phyloP scores from a whole-genome alignment of 2,113 vertebrate species.

The Pseudolaguvia tuberculata region DNA sequence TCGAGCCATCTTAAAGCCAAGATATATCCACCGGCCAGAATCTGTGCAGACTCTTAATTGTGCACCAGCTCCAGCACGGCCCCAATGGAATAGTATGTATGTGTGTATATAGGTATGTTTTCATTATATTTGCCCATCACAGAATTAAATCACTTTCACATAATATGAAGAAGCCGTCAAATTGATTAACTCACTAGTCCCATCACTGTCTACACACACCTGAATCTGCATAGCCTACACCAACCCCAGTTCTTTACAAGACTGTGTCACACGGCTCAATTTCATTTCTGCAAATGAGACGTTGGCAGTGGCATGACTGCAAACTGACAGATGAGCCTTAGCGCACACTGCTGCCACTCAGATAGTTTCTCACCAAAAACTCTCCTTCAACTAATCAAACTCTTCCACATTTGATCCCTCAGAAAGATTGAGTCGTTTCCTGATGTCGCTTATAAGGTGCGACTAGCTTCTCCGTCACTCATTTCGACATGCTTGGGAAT shows the following conservation, averaged over 20 bases:
- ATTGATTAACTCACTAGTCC: slow-evolving; percentile 9
- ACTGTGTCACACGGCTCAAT: not conserved
- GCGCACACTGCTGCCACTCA: slow-evolving; percentile 11
- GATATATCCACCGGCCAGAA: no score
- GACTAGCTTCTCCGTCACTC: slow-evolving; percentile 14
- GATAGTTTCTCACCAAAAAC: not conserved
- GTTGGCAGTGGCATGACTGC: slow-evolving; percentile 5
- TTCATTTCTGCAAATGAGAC: not conserved
- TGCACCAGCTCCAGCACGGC: no score
- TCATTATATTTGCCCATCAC: not conserved
- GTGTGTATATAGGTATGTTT: no score
- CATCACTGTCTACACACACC: not conserved
- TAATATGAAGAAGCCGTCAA: slow-evolving; percentile 9
- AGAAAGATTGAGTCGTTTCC: slow-evolving; percentile 20
- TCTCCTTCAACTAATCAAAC: slow-evolving; percentile 15
- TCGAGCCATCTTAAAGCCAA: no score
- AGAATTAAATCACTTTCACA: slow-evolving; percentile 8
- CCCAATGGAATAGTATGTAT: no score
- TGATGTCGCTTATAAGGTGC: slow-evolving; percentile 10
- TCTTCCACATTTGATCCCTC: slow-evolving; percentile 14
- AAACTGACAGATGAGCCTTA: slow-evolving; percentile 30
- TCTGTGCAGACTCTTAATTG: no score
- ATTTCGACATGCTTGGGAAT: slow-evolving; percentile 26
- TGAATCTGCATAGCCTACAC: not conserved
- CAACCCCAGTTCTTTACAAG: slow-evolving; percentile 11